Evolutionary conservation across 2,113 vertebrate species (phyloP).

Genomic region (Strix aluco): DNA sequence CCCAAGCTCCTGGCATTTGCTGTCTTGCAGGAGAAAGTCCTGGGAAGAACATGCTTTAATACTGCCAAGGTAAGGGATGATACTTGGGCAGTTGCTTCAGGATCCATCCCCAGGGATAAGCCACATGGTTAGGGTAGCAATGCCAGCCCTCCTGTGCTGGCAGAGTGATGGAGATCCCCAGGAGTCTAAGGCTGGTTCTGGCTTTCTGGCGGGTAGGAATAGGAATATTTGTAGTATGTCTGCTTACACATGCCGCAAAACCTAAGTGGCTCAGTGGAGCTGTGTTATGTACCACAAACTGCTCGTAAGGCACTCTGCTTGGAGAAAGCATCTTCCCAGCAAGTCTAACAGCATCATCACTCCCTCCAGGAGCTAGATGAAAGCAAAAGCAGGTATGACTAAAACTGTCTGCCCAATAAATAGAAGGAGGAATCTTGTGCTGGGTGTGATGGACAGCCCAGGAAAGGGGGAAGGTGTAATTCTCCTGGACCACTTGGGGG

Average conservation of each 20-base stretch:
- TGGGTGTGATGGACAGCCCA: neutral
- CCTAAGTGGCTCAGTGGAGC: neutral
- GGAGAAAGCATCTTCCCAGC: neutral
- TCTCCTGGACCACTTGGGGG: neutral
- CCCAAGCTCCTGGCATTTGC: neutral
- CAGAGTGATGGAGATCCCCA: neutral
- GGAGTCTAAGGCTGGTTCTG: neutral
- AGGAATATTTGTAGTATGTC: neutral
- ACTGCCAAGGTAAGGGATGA: neutral
- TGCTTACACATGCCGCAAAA: neutral
- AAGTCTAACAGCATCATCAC: fast-evolving
- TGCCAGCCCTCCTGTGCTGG: neutral
- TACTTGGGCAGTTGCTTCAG: neutral
- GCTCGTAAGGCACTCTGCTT: neutral
- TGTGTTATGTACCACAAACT: neutral
- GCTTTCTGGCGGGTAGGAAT: neutral
- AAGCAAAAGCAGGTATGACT: neutral
- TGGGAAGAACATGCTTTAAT: neutral
- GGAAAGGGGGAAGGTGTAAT: neutral
- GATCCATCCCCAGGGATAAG: neutral
- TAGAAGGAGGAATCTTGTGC: neutral
- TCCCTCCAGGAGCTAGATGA: neutral
- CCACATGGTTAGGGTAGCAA: fast-evolving
- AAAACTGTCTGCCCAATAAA: neutral
- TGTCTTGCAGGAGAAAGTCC: neutral